Base-by-base conservation (phyloP, 1,140 invertebrate genomes). In the Ectropis grisescens region DNA sequence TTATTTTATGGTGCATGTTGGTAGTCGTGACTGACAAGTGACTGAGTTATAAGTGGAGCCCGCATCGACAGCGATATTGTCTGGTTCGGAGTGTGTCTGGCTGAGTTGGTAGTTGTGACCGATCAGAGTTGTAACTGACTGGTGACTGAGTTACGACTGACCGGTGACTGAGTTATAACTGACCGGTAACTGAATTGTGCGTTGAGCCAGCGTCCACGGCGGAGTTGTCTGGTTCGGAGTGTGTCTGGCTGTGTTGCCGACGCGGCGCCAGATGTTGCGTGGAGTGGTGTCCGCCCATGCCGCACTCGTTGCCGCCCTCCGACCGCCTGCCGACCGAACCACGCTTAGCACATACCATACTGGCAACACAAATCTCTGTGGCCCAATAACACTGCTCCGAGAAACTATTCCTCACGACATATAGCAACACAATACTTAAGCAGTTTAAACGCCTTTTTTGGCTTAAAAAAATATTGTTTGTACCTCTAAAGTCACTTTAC, bases 71-170 rank as follows among this genome's bases (percentile, higher is more conserved):
- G 74, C 80, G 0, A 80, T 84, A 56, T 82, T 84, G 39, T 85
- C 85, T 0, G 87, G 87, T 64, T 88, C 87, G 1, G 87, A 88
- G 53, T 88, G 86, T 0, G 87, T 88, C 57, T 88, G 86, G 10
- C 86, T 26, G 24, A 6, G 24, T 10, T 26, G 24, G 4, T 9
- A 9, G 4, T 9, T 22, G 4, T 4, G 19, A n/a, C n/a, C 19
- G 19, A 4, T 9, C 4, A 9, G 19, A 5, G 19, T 9, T 22
- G 19, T 9, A n/a, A 22, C 19, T 22, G 24, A 26, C 24, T 26
- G 24, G 16, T 19, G 16, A n/a, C n/a, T n/a, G n/a, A n/a, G n/a
- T n/a, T 19, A 3, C 8, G 8, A 19, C n/a, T 26, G 23, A 54
- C 56, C 59, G 33, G 46, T 59, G 13, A n/a, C n/a, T n/a, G n/a